Base-by-base conservation (phyloP, 2,888 invertebrate genomes). In the Calliphora vomitoria region DNA sequence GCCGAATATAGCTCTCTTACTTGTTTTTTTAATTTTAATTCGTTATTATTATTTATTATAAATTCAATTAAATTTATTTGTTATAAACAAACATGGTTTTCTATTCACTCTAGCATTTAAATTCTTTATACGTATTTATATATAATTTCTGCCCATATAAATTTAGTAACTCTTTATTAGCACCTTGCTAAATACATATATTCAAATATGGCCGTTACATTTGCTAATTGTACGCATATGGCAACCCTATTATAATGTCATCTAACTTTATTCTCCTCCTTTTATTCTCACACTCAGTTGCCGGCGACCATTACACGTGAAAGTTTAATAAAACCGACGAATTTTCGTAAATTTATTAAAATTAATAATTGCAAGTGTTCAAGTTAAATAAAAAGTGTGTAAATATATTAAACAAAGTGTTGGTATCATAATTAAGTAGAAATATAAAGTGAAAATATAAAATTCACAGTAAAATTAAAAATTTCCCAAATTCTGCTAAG, bases 351-450 rank as follows among this genome's bases (percentile, higher is more conserved):
- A 47, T 62, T 62, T 2, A 18, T 62, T 11, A 35, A 47, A 64
- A 64, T 31, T 38, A n/a, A 50, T 20, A 35, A 5, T 64, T 64
- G 35, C 5, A 15, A 4, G 20, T 35, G 13, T 4, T 13, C 8
- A 44, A 20, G 18, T 50, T 13, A 47, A 62, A 35, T 31, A 50
- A 38, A 64, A 62, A 50, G 20, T 50, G n/a, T 3, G 6, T 50
- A 20, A 35, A 18, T 13, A 11, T 35, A n/a, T 50, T 38, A 76
- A 76, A 50, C 50, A 64, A 76, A 53, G 38, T 64, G 64, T 50
- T 35, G 13, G 8, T 15, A 11, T 15, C 0, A 58, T 60, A 60
- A 60, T 60, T 75, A 55, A 5, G 1, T 11, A 47, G 60, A 75
- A 60, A 44, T 75, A 5, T 75, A 11, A 31, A n/a, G 6, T 31